phyloP scores from a whole-genome alignment of 2,113 vertebrate genomes.

The Phasianus colchicus region DNA sequence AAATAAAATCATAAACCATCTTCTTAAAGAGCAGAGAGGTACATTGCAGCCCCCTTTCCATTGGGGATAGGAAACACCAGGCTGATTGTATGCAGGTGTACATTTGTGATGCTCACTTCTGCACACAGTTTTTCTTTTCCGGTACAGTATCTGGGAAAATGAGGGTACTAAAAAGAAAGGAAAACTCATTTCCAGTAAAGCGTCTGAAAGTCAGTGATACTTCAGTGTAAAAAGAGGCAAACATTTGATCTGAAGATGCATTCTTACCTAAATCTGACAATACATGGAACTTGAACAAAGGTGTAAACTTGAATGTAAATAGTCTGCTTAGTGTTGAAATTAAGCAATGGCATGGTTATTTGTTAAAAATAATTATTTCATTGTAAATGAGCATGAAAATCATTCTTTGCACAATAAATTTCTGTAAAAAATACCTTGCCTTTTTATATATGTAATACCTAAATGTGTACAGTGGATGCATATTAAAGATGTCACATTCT shows the following conservation, averaged over 20 bases:
- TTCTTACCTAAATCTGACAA: constrained; percentile 47
- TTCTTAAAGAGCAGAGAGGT: not conserved
- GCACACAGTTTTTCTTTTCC: not conserved
- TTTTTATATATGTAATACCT: not conserved
- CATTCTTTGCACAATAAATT: constrained; percentile 83
- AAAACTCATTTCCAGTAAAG: constrained; percentile 41
- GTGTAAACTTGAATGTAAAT: constrained; percentile 93
- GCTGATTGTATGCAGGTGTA: not conserved
- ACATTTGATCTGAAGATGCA: constrained; percentile 52
- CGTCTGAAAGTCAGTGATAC: not conserved
- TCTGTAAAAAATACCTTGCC: constrained; percentile 56
- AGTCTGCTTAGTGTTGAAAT: constrained; percentile 75
- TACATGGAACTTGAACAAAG: constrained; percentile 69
- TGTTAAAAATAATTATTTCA: constrained; percentile 76
- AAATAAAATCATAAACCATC: not conserved
- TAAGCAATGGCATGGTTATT: constrained; percentile 77
- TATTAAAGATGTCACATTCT: not conserved
- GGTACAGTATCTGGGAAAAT: constrained; percentile 39
- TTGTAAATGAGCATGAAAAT: constrained; percentile 77
- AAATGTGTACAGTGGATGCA: not conserved
- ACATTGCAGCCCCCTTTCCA: not conserved
- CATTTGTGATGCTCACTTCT: not conserved
- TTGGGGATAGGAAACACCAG: not conserved
- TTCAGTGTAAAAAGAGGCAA: not conserved
- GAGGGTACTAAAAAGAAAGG: constrained; percentile 12